phyloP scores from a whole-genome alignment of 2,113 vertebrate genomes.

The Xenopus borealis region DNA sequence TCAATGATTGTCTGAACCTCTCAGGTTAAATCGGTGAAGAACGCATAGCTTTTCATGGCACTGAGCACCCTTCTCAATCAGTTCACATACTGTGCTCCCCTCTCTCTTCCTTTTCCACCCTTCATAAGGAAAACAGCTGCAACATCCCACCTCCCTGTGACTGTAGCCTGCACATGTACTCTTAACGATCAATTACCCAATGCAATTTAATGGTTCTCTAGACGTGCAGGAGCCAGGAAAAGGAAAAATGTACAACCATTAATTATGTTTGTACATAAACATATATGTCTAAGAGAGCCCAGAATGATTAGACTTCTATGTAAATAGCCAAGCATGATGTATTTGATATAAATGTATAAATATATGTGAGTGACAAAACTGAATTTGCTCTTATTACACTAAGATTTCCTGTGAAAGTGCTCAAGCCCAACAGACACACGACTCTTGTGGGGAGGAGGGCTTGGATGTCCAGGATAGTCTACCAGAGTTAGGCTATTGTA shows the following conservation, averaged over 20 bases:
- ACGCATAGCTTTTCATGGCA: neutral
- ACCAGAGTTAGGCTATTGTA: too few relatives aligned
- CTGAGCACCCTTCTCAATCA: neutral
- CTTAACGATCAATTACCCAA: neutral
- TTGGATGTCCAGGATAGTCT: too few relatives aligned
- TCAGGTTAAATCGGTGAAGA: neutral
- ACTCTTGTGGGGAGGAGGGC: too few relatives aligned
- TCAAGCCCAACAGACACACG: too few relatives aligned
- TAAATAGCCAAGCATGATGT: too few relatives aligned
- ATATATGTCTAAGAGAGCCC: neutral
- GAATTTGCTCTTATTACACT: too few relatives aligned
- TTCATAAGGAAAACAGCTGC: neutral
- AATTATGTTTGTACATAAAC: conserved; percentile 8
- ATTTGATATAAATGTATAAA: too few relatives aligned
- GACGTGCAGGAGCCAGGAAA: conserved; percentile 4
- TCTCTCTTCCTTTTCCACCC: neutral
- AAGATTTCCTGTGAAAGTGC: too few relatives aligned
- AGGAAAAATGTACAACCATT: neutral
- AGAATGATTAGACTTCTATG: too few relatives aligned
- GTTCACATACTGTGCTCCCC: neutral
- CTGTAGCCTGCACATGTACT: neutral
- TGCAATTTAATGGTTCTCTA: neutral
- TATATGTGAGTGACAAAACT: too few relatives aligned
- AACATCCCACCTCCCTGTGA: neutral
- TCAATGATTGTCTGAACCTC: neutral